Conservation (phyloP, 2,113 vertebrate genomes). For the Cavia aperea region DNA sequence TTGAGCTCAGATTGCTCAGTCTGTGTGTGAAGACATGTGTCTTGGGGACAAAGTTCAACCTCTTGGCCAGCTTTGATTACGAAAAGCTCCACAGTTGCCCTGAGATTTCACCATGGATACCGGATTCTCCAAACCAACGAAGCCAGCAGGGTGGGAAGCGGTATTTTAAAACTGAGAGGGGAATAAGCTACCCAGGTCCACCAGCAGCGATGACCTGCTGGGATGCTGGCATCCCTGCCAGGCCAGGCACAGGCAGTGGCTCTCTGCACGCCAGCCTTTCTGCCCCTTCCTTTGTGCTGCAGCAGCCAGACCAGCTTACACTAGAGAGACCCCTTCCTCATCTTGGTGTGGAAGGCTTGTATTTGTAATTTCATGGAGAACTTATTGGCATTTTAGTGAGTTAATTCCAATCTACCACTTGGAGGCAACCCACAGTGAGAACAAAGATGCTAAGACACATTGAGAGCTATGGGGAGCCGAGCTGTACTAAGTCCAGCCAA, state of each 20-base stretch:
- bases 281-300: neutral
- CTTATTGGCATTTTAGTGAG: too few relatives aligned
- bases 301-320: neutral
- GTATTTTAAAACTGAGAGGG: neutral
- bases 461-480: too few relatives aligned
- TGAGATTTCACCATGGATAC: neutral
- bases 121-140: neutral
- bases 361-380: too few relatives aligned
- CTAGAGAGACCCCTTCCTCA: too few relatives aligned
- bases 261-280: neutral
- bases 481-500: too few relatives aligned
- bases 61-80: neutral
- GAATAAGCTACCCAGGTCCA: neutral
- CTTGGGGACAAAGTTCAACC: neutral
- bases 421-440: too few relatives aligned
- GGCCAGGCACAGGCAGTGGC: neutral
- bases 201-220: rapidly evolving
- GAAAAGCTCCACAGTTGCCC: neutral
- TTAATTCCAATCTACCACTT: too few relatives aligned
- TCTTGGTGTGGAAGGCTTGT: too few relatives aligned
- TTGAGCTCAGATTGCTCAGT: rapidly evolving
- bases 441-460: too few relatives aligned
- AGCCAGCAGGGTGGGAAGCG: neutral
- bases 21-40: neutral
- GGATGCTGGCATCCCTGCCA: neutral